Base-by-base conservation (phyloP, 2,888 invertebrate species). In the Erpobdella octoculata region DNA sequence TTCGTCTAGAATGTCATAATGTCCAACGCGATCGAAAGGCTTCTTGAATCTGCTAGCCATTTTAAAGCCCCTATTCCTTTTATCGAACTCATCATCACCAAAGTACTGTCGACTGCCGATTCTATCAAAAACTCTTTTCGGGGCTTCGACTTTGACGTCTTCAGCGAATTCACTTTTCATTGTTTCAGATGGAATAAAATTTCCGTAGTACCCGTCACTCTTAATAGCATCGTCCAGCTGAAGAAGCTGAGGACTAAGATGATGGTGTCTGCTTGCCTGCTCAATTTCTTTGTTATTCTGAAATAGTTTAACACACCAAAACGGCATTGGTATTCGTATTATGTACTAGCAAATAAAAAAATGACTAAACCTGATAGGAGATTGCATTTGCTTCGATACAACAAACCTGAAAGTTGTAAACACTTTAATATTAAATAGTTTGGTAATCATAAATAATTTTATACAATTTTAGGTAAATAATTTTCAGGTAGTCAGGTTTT, bases 11-110 rank as follows among this genome's bases (percentile, higher is more conserved):
- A 53, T 25, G 8, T 53, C 53, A 53, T 53, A 25, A 8, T 53
- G 53, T 53, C 53, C 53, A 53, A 53, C 28, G 8, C 53, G 53
- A 8, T 53, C 53, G 53, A 53, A 53, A 9, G 53, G 53, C 53
- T 53, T 53, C 53, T 53, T 53, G 28, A 28, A 53, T 53, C 53
- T 53, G 18, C n/a, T 8, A 1, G 53, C n/a, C 15, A 53, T 21
- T 53, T 21, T 21, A 53, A 53, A 25, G 53, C 28, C 28, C 28
- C 28, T 53, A 15, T 28, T 53, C 28, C 53, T 53, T 53, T 53
- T 53, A 28, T 53, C 53, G 28, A 53, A 53, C 8, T 28, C 53
- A 15, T 53, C 53, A n/a, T 53, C 53, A 53, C 28, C 18, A n/a
- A 53, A 53, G 28, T 53, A 6, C 9, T 25, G 53, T 53, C 53